phyloP scores from a whole-genome alignment of 2,797 vertebrate genomes.

The Heterohyrax brucei region DNA sequence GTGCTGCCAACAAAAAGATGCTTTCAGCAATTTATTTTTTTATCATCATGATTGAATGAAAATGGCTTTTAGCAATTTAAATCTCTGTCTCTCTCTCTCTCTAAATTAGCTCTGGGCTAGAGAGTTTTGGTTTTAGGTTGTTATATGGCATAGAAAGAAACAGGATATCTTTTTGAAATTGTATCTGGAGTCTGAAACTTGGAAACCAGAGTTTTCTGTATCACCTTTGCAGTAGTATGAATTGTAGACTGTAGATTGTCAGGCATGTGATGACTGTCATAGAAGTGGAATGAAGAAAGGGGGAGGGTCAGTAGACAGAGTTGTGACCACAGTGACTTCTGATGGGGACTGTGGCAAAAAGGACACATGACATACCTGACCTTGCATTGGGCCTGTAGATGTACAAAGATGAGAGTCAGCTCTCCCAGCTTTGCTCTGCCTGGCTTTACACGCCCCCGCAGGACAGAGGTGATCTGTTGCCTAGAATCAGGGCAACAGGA shows the following conservation, averaged over 20 bases:
- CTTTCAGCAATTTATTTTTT: neutral
- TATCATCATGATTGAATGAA: too few relatives aligned
- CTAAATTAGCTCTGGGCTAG: neutral
- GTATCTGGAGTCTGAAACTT: slow-evolving; percentile 14
- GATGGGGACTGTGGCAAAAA: neutral
- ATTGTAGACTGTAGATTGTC: neutral
- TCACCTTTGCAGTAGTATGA: neutral
- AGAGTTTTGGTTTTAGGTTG: slow-evolving; percentile 17
- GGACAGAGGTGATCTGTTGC: neutral
- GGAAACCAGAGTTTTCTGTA: slow-evolving; percentile 16
- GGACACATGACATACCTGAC: neutral
- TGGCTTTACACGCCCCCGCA: neutral
- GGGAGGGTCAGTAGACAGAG: neutral
- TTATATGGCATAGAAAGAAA: slow-evolving; percentile 28
- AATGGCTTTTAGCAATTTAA: neutral
- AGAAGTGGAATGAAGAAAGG: neutral
- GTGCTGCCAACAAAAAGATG: neutral
- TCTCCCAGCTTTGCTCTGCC: neutral
- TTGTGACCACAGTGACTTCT: neutral
- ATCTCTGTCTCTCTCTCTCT: neutral
- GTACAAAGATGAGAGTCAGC: neutral
- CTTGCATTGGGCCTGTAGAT: neutral
- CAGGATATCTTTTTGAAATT: slow-evolving; percentile 60
- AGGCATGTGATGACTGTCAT: neutral
- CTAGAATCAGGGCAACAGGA: neutral